These are phyloP conservation scores for Hetaerina titia DNA, from an alignment of 2,888 invertebrate species.

Conservation along the genomic window DNA sequence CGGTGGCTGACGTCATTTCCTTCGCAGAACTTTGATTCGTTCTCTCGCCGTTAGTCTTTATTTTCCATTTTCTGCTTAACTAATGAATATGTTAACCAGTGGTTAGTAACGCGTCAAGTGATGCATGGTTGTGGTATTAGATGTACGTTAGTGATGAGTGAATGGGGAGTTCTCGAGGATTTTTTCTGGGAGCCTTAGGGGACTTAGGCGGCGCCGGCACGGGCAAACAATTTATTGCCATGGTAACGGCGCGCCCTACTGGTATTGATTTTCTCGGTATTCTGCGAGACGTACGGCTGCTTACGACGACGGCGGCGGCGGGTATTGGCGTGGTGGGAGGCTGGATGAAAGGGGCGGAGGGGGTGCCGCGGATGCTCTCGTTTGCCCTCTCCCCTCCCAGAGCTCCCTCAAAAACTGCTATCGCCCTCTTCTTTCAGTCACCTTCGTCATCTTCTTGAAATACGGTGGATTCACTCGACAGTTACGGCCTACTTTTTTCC, in stretches of 20 bases:
- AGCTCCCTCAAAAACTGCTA: neutral
- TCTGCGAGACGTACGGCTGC: constrained; percentile 67
- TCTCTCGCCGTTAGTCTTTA: neutral
- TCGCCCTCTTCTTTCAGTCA: neutral
- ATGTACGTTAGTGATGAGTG: neutral
- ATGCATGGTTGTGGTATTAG: neutral
- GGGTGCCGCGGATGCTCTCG: constrained; percentile 74
- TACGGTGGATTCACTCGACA: neutral
- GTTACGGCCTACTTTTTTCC: neutral
- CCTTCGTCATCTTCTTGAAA: neutral
- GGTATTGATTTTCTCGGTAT: constrained; percentile 64
- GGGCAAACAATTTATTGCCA: constrained; percentile 72
- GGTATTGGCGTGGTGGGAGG: constrained; percentile 74
- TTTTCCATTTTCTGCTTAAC: neutral
- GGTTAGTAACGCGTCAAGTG: no score
- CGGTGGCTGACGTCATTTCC: constrained; percentile 53
- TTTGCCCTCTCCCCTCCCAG: neutral
- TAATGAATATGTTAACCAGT: no score
- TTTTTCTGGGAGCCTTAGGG: constrained; percentile 69
- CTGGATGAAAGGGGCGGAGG: constrained; percentile 71
- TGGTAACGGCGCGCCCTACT: constrained; percentile 70
- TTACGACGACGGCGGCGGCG: constrained; percentile 71
- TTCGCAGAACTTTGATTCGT: neutral
- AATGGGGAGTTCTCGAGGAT: constrained; percentile 33
- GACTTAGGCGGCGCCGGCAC: constrained; percentile 69